These are phyloP conservation scores for Heliothis virescens DNA, from an alignment of 1,140 invertebrate species.

Conservation along the genomic window DNA sequence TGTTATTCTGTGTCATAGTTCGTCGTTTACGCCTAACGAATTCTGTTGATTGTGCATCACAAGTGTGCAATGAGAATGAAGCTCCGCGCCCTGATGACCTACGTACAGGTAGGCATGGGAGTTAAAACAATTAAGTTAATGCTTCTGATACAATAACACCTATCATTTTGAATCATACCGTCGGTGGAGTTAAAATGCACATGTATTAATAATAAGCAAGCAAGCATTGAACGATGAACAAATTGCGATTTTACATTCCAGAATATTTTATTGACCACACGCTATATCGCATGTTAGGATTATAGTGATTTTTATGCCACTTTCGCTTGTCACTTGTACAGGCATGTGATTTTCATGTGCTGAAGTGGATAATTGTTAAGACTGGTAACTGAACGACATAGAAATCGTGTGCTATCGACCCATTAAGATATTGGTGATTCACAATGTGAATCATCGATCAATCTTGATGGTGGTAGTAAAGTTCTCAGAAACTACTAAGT, in stretches of 20 bases:
- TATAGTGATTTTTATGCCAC: slow-evolving; percentile 56
- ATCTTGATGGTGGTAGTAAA: slow-evolving; percentile 30
- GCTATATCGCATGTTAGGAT: slow-evolving; percentile 69
- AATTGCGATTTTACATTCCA: slow-evolving; percentile 61
- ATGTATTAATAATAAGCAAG: slow-evolving; percentile 49
- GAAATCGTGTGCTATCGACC: slow-evolving; percentile 15
- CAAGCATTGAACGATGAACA: slow-evolving; percentile 47
- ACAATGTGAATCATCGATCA: slow-evolving; percentile 45
- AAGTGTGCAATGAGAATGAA: slow-evolving; percentile 43
- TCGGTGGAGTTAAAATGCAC: neutral
- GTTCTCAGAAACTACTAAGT: slow-evolving; percentile 35
- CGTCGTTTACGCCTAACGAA: slow-evolving; percentile 36
- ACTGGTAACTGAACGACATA: slow-evolving; percentile 13
- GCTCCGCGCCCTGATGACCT: slow-evolving; percentile 23
- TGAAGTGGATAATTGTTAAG: slow-evolving; percentile 33
- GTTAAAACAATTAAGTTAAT: neutral
- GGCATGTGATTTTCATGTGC: slow-evolving; percentile 13
- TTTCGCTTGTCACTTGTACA: slow-evolving; percentile 56
- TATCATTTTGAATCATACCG: neutral
- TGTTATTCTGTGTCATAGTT: slow-evolving; percentile 37
- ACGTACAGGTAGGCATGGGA: slow-evolving; percentile 4
- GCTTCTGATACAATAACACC: neutral
- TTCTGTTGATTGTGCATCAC: slow-evolving; percentile 23
- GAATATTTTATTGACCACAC: slow-evolving; percentile 59
- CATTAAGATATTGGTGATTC: slow-evolving; percentile 40